Evolutionary conservation across 2,797 vertebrate species (phyloP).

Genomic region (Staurois parvus): DNA sequence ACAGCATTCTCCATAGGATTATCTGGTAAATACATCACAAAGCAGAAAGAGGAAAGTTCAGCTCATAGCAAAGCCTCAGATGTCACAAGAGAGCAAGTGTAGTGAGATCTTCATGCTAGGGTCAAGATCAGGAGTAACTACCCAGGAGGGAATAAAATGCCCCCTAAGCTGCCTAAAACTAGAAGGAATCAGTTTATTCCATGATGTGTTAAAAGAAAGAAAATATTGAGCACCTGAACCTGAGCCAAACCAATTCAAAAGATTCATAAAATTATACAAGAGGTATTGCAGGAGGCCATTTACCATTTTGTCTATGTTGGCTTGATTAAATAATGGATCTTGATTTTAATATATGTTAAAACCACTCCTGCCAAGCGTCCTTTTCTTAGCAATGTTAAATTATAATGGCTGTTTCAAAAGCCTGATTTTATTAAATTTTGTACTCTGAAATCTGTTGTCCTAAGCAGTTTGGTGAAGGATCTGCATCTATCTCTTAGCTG

Average conservation of each 20-base stretch:
- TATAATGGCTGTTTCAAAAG: conserved; percentile 41
- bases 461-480: conserved; percentile 35
- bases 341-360: conserved; percentile 49
- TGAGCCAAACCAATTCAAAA: conserved; percentile 50
- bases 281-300: conserved; percentile 56
- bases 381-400: conserved; percentile 31
- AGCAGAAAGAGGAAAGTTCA: too few species aligned
- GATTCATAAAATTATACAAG: conserved; percentile 51
- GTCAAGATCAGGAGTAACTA: too few species aligned
- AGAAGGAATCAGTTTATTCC: not conserved
- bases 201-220: conserved; percentile 2
- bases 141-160: too few species aligned
- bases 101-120: too few species aligned
- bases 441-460: conserved; percentile 36
- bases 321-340: conserved; percentile 53
- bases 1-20: too few species aligned
- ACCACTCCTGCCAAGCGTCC: conserved; percentile 32
- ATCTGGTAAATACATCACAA: too few species aligned
- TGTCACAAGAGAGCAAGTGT: too few species aligned
- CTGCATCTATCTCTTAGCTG: not conserved
- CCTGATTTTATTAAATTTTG: conserved; percentile 41
- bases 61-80: too few species aligned
- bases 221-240: conserved; percentile 44
- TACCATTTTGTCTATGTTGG: conserved; percentile 49
- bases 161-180: too few species aligned